Conservation (phyloP, 2,113 vertebrate species). For the Corydoras sp. region DNA sequence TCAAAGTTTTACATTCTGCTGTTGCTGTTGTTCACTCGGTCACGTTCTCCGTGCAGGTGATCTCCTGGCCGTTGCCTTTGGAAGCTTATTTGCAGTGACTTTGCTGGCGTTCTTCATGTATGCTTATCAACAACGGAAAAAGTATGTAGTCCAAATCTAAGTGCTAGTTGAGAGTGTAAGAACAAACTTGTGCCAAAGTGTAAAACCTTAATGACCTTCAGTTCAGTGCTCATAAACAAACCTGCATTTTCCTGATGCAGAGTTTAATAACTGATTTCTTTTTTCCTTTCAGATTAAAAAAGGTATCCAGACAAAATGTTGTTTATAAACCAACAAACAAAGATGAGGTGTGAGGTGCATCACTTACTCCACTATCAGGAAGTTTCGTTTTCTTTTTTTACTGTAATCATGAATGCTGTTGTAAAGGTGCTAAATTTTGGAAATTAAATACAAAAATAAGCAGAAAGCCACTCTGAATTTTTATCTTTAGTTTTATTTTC, state of each 20-base stretch:
- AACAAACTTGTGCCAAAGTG: neutral
- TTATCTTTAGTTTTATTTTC: no score
- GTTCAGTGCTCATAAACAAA: neutral
- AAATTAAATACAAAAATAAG: neutral
- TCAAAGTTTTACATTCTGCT: neutral
- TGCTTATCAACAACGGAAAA: constrained; percentile 41
- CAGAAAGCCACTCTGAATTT: no score
- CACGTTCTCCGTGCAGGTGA: constrained; percentile 35
- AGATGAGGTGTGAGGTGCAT: constrained; percentile 26
- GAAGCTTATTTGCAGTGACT: constrained; percentile 43
- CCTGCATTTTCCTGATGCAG: neutral
- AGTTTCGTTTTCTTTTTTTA: no score
- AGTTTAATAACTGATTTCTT: neutral
- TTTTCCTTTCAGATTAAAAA: constrained; percentile 33
- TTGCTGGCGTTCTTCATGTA: constrained; percentile 42
- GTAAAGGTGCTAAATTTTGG: neutral
- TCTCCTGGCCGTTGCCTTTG: constrained; percentile 45
- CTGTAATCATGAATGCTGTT: neutral
- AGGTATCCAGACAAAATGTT: constrained; percentile 42
- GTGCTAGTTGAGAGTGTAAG: neutral
- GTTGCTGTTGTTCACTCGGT: neutral
- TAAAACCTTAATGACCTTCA: neutral
- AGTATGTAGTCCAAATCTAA: constrained; percentile 32
- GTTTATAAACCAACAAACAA: constrained; percentile 49
- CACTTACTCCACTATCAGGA: neutral